Evolutionary conservation across 2,113 vertebrate species (phyloP), one percentile per base, ranked within the genome.

Genomic region (Xiphophorus maculatus): DNA sequence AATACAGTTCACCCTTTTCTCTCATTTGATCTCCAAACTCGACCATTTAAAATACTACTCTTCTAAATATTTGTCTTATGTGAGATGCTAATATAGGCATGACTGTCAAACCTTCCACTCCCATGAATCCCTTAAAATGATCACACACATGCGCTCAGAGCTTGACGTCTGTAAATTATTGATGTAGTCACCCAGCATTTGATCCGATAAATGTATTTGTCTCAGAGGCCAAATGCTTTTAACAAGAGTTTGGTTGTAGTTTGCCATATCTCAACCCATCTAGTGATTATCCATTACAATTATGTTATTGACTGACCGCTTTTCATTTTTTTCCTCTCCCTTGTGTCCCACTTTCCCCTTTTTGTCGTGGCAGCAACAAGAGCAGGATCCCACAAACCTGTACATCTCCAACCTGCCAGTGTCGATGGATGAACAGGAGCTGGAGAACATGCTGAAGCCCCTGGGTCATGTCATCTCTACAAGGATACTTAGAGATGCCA

Each of bases 361-460:
- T 61, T 33, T 63, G 30, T 10, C 48, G 87, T 4, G 54, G 3
- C 91, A 98, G 97, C 97, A 98, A 97, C 97, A 98, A 94, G 97
- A 98, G 88, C 97, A 98, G 94, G 97, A 98, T 86, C 97, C 97
- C 87, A 98, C 97, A 83, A 98, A 98, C 92, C 95, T 98, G 77
- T 98, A 98, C 94, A 98, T 98, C 94, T 98, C 97, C 89, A 98
- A 98, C 93, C 95, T 98, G 89, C 97, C 97, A 0, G 95, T 98
- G 89, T 98, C 97, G 58, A 98, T 98, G 97, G 97, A 98, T 74
- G 97, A 98, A 86, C 97, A 98, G 93, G 97, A 98, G 88, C 94
- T 98, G 90, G 97, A 98, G 95, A 97, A 97, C 79, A 98, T 98
- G 97, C 95, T 98, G 90, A 98, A 98, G 92, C 97, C 97, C 58